phyloP scores from a whole-genome alignment of 2,797 vertebrate species.

The Varecia variegata region DNA sequence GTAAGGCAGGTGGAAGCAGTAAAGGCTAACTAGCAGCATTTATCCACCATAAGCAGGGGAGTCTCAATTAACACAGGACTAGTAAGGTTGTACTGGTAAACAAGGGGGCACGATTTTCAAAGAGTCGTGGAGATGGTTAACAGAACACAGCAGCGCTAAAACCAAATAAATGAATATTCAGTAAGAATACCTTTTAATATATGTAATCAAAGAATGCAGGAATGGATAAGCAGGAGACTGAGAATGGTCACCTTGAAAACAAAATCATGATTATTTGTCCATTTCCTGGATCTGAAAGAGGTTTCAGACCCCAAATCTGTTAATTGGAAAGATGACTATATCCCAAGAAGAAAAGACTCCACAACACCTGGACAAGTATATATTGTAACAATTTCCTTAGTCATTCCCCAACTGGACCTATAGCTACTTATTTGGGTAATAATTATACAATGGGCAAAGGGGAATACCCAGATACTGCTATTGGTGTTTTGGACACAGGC shows the following conservation, averaged over 20 bases:
- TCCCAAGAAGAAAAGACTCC: neutral
- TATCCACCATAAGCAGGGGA: neutral
- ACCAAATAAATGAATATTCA: neutral
- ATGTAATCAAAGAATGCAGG: neutral
- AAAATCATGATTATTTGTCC: neutral
- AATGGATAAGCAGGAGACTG: neutral
- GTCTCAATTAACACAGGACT: neutral
- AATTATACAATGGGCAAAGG: neutral
- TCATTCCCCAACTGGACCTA: neutral
- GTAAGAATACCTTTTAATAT: neutral
- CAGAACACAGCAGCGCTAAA: neutral
- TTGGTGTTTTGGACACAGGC: neutral
- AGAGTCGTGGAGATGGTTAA: neutral
- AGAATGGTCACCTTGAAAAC: neutral
- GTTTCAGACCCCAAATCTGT: neutral
- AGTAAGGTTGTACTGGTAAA: neutral
- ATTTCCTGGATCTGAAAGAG: neutral
- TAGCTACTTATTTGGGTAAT: neutral
- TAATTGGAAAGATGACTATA: neutral
- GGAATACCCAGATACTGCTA: neutral
- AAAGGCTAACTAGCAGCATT: neutral
- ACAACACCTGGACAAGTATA: neutral
- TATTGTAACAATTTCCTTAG: neutral
- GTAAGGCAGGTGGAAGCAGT: neutral
- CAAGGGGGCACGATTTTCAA: neutral